A percentile compares a stretch with the other conserved stretches of the same genome.
Evolutionary conservation across 2,113 vertebrate genomes (phyloP).

Genomic region (Raja brachyura): DNA sequence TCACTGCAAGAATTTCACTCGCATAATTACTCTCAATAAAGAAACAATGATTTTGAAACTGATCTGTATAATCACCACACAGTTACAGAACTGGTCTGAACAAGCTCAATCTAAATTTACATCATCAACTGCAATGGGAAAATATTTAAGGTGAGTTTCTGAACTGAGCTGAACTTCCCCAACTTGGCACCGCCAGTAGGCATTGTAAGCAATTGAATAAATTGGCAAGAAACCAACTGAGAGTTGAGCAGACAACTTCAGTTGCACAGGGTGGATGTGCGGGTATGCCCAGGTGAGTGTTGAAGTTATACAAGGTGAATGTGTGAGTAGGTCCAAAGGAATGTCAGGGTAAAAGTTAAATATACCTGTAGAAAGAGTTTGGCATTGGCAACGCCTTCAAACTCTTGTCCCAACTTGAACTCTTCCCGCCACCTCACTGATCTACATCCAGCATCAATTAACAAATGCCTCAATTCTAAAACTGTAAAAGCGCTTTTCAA

Average conservation of each 20-base stretch:
- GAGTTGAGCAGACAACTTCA: not conserved
- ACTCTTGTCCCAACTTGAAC: too few relatives aligned
- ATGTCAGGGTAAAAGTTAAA: not conserved
- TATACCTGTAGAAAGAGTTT: too few relatives aligned
- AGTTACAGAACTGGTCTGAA: not conserved
- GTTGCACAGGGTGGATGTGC: not conserved
- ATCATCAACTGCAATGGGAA: not conserved
- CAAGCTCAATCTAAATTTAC: not conserved
- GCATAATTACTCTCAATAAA: not conserved
- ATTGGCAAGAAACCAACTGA: not conserved
- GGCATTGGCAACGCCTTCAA: too few relatives aligned
- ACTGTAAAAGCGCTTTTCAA: too few relatives aligned
- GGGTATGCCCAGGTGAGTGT: not conserved
- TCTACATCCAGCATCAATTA: too few relatives aligned
- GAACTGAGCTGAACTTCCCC: not conserved
- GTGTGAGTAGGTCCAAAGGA: not conserved
- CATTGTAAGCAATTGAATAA: not conserved
- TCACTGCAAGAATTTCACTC: not conserved
- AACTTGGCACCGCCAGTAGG: not conserved
- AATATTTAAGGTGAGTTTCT: not conserved
- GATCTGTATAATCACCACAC: not conserved
- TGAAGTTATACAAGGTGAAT: not conserved
- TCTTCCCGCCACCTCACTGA: too few relatives aligned
- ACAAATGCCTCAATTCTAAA: too few relatives aligned
- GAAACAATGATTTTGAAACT: not conserved